Conservation (phyloP, 1,140 invertebrate species). For the Lamellibrachia luymesi region DNA sequence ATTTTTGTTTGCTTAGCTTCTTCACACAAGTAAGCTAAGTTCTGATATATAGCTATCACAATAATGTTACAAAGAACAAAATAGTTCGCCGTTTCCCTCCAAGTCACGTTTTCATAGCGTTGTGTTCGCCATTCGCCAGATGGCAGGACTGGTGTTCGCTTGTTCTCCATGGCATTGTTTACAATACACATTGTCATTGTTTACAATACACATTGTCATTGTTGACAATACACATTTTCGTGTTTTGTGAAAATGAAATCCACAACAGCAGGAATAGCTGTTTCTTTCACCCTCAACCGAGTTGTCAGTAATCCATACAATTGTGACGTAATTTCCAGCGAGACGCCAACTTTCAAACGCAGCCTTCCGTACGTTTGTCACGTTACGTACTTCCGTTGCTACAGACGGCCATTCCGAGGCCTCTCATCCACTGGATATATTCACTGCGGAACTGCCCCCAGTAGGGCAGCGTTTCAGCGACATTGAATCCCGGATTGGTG, state of each 20-base stretch:
- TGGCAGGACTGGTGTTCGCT: background rate
- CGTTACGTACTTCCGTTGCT: background rate
- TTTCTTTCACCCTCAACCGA: background rate
- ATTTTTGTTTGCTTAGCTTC: background rate
- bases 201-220: background rate
- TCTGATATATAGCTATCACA: background rate
- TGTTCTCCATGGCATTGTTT: background rate
- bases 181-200: background rate
- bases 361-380: background rate
- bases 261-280: background rate
- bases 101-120: too few species aligned
- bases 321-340: background rate
- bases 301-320: background rate
- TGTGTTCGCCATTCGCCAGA: too few species aligned
- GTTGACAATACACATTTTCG: background rate
- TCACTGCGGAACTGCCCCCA: constrained; percentile 30
- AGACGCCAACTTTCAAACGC: background rate
- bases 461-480: constrained; percentile 25
- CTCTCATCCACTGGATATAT: constrained; percentile 20
- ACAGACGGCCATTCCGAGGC: constrained; percentile 7
- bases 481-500: constrained; percentile 28
- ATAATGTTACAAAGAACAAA: too few species aligned
- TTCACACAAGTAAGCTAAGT: background rate
- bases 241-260: background rate
- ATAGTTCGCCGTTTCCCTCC: too few species aligned